phyloP scores from a whole-genome alignment of 2,888 invertebrate species.

The Norana najaformis region DNA sequence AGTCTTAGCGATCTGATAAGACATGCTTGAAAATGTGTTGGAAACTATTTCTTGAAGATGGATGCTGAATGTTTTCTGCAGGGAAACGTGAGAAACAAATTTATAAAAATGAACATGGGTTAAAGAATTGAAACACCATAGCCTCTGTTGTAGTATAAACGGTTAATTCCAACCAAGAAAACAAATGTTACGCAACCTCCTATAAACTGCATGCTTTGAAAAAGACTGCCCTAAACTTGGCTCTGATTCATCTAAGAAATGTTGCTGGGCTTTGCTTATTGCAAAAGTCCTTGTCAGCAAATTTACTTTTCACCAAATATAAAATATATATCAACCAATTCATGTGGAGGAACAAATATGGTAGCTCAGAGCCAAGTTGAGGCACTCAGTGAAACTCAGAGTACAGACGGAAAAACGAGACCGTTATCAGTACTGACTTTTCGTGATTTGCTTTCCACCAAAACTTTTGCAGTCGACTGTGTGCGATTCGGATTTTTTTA shows the following conservation, averaged over 20 bases:
- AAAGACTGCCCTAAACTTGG: not conserved
- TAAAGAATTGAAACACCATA: not conserved
- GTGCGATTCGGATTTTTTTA: not conserved
- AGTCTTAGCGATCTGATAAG: too few species aligned
- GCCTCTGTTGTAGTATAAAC: not conserved
- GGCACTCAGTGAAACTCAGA: not conserved
- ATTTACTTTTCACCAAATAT: not conserved
- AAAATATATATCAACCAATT: not conserved
- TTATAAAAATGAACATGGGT: not conserved
- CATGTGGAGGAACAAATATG: not conserved
- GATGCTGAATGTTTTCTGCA: not conserved
- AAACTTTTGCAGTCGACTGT: constrained; percentile 15
- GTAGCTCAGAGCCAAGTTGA: not conserved
- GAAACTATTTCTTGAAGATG: not conserved
- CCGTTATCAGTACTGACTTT: not conserved
- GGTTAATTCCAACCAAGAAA: not conserved
- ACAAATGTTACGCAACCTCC: not conserved
- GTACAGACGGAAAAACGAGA: not conserved
- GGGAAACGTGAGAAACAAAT: not conserved
- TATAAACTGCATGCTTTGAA: not conserved
- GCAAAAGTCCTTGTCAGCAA: not conserved
- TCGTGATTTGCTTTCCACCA: constrained; percentile 7
- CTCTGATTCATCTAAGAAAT: not conserved
- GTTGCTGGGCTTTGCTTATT: not conserved
- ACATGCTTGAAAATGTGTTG: not conserved